These are phyloP conservation scores for Temnothorax rugatulus DNA, from an alignment of 2,888 invertebrate species.

Conservation along the genomic window DNA sequence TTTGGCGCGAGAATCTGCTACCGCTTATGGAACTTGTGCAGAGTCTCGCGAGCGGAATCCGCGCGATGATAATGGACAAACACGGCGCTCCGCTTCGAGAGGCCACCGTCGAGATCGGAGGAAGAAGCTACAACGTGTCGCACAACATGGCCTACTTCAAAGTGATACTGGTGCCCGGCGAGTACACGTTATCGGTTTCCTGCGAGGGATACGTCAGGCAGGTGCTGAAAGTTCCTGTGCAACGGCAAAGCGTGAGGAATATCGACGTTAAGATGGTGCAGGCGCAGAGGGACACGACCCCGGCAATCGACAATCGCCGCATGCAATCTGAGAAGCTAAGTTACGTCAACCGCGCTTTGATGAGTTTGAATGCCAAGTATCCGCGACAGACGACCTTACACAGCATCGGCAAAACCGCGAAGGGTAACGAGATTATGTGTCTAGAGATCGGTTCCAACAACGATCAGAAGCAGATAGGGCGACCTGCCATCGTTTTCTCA, in stretches of 20 bases:
- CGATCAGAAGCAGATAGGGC: constrained; percentile 61
- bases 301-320: constrained; percentile 15
- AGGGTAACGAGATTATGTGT: constrained; percentile 77
- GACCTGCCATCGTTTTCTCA: constrained; percentile 80
- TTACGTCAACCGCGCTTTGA: constrained; percentile 73
- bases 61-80: constrained; percentile 88
- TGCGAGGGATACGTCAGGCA: constrained; percentile 89
- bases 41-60: constrained; percentile 80
- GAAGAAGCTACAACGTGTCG: constrained; percentile 89
- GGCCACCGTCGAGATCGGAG: constrained; percentile 91
- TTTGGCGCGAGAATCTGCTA: constrained; percentile 84
- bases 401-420: constrained; percentile 76
- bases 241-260: constrained; percentile 83
- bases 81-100: constrained; percentile 90
- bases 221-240: constrained; percentile 86
- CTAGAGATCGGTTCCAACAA: constrained; percentile 79
- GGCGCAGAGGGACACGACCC: constrained; percentile 57
- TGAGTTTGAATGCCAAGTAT: constrained; percentile 80
- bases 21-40: constrained; percentile 81
- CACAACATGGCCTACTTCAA: constrained; percentile 91
- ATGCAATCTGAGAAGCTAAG: constrained; percentile 48
- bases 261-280: constrained; percentile 81
- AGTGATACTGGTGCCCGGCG: constrained; percentile 90
- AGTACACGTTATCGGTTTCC: constrained; percentile 89
- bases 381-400: constrained; percentile 79